Evolutionary conservation across 2,888 invertebrate species (phyloP), one percentile per base, ranked within the genome.

Genomic region (Seira sanloemensis): DNA sequence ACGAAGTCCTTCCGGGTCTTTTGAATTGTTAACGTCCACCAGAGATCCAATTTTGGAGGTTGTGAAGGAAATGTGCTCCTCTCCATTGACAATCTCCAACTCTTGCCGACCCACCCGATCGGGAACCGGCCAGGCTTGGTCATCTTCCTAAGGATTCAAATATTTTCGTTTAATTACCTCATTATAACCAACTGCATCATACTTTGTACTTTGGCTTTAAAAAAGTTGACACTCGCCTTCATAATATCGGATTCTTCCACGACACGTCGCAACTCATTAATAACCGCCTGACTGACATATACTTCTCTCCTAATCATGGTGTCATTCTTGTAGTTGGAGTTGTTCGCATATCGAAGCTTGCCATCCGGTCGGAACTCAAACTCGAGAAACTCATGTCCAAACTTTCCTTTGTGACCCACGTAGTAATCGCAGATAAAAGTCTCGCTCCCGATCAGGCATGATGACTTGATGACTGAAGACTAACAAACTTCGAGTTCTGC

Each of bases 261-360:
- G 86, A 99, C 94, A 86, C 99, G 93, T 91, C 98, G 98, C 25
- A 99, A 91, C 91, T 99, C 99, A 90, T 98, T 98, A 96, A 99
- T 97, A 0, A 99, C 99, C 90, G 97, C 97, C 87, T 97, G 96
- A 91, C 98, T 98, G 0, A 98, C 98, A 91, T 97, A 98, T 0
- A 97, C 98, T 93, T 93, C 88, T 37, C 99, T 99, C 25, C 99
- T 94, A 92, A 99, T 99, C 98, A 99, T 99, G 65, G 99, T 99
- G 92, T 99, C 99, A 91, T 99, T 99, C 92, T 99, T 99, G 93
- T 99, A 99, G 91, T 99, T 99, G 1, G 99, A 99, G 92, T 99
- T 99, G 92, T 99, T 99, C 26, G 99, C 99, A 92, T 99, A 99
- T 72, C 99, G 94, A 73, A 99, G 92, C 92, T 99, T 99, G 88